phyloP scores from a whole-genome alignment of 2,797 vertebrate genomes.

The Taenioides sp. region DNA sequence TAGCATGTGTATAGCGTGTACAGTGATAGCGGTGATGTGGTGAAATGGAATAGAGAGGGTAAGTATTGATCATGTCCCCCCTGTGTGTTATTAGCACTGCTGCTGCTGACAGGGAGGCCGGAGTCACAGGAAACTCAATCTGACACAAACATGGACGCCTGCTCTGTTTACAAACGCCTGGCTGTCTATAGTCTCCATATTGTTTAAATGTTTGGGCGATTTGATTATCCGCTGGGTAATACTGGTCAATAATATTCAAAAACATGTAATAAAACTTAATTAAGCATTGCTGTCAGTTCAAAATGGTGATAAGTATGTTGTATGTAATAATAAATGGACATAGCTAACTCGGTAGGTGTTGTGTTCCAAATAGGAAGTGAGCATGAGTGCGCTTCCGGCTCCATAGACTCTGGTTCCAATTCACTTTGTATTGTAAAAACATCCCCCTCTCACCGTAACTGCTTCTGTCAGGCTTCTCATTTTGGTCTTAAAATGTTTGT shows the following conservation, averaged over 20 bases:
- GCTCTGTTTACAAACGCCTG: slow-evolving; percentile 7
- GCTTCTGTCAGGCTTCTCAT: too few species aligned
- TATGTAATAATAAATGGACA: too few species aligned
- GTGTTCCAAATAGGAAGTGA: too few species aligned
- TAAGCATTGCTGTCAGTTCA: too few species aligned
- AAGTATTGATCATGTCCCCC: slow-evolving; percentile 75
- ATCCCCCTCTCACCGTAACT: too few species aligned
- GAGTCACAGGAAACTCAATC: slow-evolving; percentile 54
- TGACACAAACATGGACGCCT: slow-evolving; percentile 15
- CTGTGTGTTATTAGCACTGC: slow-evolving; percentile 72
- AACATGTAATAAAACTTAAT: too few species aligned
- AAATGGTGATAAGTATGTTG: too few species aligned
- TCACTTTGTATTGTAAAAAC: too few species aligned
- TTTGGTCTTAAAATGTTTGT: too few species aligned
- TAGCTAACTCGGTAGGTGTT: too few species aligned
- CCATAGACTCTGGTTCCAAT: too few species aligned
- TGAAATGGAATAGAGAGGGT: slow-evolving; percentile 75
- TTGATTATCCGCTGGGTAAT: slow-evolving; percentile 26
- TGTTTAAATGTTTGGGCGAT: slow-evolving; percentile 43
- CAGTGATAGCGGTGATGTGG: slow-evolving; percentile 60
- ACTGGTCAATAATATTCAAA: neutral
- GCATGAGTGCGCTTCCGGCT: too few species aligned
- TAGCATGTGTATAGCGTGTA: slow-evolving; percentile 23
- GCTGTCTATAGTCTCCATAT: slow-evolving; percentile 28
- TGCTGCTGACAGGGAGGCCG: slow-evolving; percentile 63